Percentiles rank a stretch among this genome's conserved stretches.
Conservation (phyloP, 2,888 invertebrate genomes). For the Trachelus iudaicus region DNA sequence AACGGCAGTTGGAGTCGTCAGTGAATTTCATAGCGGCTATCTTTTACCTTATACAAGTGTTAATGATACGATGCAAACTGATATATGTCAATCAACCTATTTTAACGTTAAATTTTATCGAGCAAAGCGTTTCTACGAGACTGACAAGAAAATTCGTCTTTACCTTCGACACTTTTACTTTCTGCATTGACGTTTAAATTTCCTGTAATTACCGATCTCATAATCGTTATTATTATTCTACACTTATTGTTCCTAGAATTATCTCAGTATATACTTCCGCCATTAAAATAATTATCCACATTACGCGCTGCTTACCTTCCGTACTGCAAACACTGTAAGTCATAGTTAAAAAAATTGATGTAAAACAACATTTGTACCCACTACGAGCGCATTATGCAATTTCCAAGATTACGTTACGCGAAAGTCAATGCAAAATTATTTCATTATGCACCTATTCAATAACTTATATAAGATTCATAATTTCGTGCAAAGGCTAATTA, state of each 20-base stretch:
- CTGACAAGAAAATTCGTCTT: conserved; percentile 36
- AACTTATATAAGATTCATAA: neutral
- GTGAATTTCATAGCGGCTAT: neutral
- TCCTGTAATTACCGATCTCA: neutral
- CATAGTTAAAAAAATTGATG: neutral
- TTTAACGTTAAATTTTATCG: neutral
- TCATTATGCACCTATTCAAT: neutral
- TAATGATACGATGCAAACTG: neutral
- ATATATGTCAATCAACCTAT: neutral
- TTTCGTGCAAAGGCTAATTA: neutral
- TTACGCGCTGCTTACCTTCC: neutral
- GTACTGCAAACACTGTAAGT: neutral
- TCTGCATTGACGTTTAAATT: conserved; percentile 3
- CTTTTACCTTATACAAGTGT: neutral
- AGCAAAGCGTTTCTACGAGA: neutral
- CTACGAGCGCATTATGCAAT: neutral
- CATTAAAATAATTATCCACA: conserved; percentile 41
- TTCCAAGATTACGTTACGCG: neutral
- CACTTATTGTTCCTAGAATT: conserved; percentile 40
- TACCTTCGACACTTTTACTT: conserved; percentile 23
- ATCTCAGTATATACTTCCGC: conserved; percentile 37
- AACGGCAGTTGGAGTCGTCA: neutral
- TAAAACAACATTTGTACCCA: neutral
- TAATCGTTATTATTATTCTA: conserved; percentile 12
- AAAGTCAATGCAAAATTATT: neutral